Evolutionary conservation across 2,888 invertebrate species (phyloP).

Genomic region (Caradrina kadenii): DNA sequence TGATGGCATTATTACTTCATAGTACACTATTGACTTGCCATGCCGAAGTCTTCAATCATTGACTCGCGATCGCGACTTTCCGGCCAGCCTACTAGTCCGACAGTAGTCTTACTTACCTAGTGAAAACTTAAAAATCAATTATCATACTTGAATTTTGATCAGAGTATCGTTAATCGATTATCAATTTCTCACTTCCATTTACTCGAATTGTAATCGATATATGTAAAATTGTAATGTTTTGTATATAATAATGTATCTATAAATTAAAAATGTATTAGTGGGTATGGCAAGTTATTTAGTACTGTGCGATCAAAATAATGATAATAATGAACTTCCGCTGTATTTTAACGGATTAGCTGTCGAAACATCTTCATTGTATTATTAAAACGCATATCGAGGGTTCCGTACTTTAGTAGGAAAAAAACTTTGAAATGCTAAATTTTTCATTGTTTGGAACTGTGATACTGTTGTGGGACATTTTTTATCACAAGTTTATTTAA

Average conservation of each 20-base stretch:
- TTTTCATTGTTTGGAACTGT: neutral
- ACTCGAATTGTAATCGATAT: slow-evolving; percentile 50
- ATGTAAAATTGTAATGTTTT: slow-evolving; percentile 31
- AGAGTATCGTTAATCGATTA: slow-evolving; percentile 34
- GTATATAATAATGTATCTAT: slow-evolving; percentile 29
- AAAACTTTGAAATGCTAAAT: neutral
- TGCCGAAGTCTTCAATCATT: slow-evolving; percentile 9
- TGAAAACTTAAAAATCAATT: slow-evolving; percentile 18
- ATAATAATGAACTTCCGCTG: neutral
- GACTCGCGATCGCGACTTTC: slow-evolving; percentile 27
- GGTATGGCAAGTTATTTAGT: slow-evolving; percentile 52
- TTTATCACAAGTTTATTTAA: too few species aligned
- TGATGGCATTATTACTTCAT: neutral
- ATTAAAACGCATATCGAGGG: neutral
- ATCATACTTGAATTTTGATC: slow-evolving; percentile 28
- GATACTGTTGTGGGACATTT: too few species aligned
- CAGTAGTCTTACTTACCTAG: slow-evolving; percentile 6
- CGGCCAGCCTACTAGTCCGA: slow-evolving; percentile 25
- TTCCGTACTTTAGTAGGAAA: neutral
- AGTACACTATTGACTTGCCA: slow-evolving; percentile 43
- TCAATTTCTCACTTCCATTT: slow-evolving; percentile 26
- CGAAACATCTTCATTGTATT: neutral
- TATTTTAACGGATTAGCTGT: slow-evolving; percentile 4
- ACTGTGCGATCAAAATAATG: slow-evolving; percentile 17
- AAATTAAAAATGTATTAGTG: slow-evolving; percentile 29